These are phyloP conservation scores for Alca torda DNA, from an alignment of 2,797 vertebrate genomes.

Conservation along the genomic window DNA sequence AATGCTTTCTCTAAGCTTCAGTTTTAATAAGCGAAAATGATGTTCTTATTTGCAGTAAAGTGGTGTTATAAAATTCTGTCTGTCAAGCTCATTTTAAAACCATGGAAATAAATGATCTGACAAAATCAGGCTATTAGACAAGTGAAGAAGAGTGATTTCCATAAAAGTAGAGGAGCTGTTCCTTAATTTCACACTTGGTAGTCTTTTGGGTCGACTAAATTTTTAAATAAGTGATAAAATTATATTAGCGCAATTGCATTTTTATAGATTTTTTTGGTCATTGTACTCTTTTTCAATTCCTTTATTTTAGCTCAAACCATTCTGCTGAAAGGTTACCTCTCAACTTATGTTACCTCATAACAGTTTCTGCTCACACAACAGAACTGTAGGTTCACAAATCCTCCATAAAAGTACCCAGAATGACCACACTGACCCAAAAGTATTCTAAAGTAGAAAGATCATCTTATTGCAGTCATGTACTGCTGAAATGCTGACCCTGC, in stretches of 20 bases:
- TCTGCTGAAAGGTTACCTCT: conserved; percentile 79
- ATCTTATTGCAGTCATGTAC: neutral
- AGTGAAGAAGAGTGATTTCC: conserved; percentile 86
- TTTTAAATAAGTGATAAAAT: conserved; percentile 89
- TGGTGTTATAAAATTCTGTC: conserved; percentile 86
- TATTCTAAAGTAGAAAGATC: neutral
- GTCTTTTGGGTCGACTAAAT: conserved; percentile 87
- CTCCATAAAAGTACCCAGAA: conserved; percentile 8
- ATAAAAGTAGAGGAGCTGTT: conserved; percentile 83
- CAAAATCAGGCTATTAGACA: conserved; percentile 86
- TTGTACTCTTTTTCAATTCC: conserved; percentile 83
- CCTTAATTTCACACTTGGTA: conserved; percentile 87
- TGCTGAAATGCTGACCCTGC: neutral
- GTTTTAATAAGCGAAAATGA: conserved; percentile 86
- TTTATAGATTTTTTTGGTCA: conserved; percentile 86
- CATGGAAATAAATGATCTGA: conserved; percentile 87
- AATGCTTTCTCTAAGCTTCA: conserved; percentile 85
- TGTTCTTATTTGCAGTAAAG: conserved; percentile 86
- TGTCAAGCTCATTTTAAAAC: conserved; percentile 85
- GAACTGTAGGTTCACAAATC: conserved; percentile 63
- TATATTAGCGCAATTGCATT: conserved; percentile 86
- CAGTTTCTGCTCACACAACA: conserved; percentile 59
- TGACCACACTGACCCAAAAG: conserved; percentile 29
- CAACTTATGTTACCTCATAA: conserved; percentile 75
- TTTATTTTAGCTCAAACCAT: conserved; percentile 80